phyloP scores from a whole-genome alignment of 2,797 vertebrate genomes.

The Ptychobarbus kaznakovi region DNA sequence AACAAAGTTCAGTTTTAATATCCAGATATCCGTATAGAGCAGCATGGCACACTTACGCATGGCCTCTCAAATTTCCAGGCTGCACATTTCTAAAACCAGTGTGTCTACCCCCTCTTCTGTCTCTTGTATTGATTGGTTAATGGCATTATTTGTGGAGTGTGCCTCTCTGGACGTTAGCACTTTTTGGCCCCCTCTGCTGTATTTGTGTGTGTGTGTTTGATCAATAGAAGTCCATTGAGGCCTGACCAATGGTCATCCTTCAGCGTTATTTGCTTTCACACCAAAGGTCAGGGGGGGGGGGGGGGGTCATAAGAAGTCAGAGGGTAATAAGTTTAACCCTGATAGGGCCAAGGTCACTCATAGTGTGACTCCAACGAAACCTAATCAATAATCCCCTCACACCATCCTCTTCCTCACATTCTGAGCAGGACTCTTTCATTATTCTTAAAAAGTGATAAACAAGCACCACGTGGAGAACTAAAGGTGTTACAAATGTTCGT shows the following conservation, averaged over 20 bases:
- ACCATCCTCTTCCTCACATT: constrained; percentile 33
- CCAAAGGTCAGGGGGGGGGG: constrained; percentile 39
- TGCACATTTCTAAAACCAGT: constrained; percentile 42
- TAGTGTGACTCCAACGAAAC: constrained; percentile 40
- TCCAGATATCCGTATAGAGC: not conserved
- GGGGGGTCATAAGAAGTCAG: constrained; percentile 52
- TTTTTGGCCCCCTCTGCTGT: constrained; percentile 36
- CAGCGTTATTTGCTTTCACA: constrained; percentile 54
- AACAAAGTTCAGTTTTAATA: constrained; percentile 1
- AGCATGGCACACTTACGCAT: constrained; percentile 14
- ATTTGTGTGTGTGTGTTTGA: constrained; percentile 50
- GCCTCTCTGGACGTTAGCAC: constrained; percentile 40
- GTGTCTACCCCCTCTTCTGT: constrained; percentile 42
- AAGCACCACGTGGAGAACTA: constrained; percentile 4
- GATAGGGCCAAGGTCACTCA: constrained; percentile 52
- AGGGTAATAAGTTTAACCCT: constrained; percentile 65
- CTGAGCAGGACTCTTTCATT: not conserved
- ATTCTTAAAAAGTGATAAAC: not conserved
- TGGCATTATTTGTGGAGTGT: constrained; percentile 63
- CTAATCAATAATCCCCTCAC: constrained; percentile 43
- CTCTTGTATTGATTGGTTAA: constrained; percentile 63
- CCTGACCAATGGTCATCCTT: constrained; percentile 62
- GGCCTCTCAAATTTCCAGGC: constrained; percentile 9
- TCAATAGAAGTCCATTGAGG: constrained; percentile 59
- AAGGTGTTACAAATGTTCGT: not conserved